Percentiles rank a stretch among this genome's conserved stretches.
phyloP scores from a whole-genome alignment of 2,113 vertebrate species.

The Camelus bactrianus region DNA sequence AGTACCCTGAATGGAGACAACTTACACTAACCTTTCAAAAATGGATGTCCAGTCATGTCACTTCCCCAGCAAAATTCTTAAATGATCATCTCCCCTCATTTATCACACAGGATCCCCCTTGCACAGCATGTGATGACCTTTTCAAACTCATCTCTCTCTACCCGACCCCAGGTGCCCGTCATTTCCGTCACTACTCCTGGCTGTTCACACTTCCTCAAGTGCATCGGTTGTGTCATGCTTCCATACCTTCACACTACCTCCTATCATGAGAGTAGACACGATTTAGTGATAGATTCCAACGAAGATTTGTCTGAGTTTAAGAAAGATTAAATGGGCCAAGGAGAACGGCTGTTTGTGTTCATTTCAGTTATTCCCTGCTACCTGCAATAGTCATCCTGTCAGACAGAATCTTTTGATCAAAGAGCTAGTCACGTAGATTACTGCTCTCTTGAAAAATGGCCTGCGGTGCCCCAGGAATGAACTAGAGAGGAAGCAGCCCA shows the following conservation, averaged over 20 bases:
- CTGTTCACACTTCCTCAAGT: neutral
- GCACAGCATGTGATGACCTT: neutral
- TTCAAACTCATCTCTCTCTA: neutral
- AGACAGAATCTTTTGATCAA: conserved; percentile 74
- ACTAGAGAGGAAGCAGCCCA: conserved; percentile 4
- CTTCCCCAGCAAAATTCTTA: neutral
- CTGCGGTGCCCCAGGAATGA: conserved; percentile 61
- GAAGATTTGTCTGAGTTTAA: conserved; percentile 56
- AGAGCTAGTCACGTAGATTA: conserved; percentile 70
- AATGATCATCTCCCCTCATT: neutral
- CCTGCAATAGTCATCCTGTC: conserved; percentile 39
- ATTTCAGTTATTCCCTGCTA: conserved; percentile 39
- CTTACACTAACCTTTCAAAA: neutral
- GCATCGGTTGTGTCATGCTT: neutral
- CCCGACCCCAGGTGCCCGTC: neutral
- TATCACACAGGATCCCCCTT: neutral
- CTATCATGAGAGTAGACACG: neutral
- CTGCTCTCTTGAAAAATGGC: conserved; percentile 71
- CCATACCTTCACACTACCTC: neutral
- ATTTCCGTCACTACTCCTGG: neutral
- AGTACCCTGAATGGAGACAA: neutral
- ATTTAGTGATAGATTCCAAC: conserved; percentile 41
- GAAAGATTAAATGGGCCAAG: conserved; percentile 69
- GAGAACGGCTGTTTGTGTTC: conserved; percentile 51
- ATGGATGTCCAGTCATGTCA: neutral